Evolutionary conservation across 2,888 invertebrate species (phyloP), one percentile per base, ranked within the genome.

Genomic region (Microctonus aethiopoides): DNA sequence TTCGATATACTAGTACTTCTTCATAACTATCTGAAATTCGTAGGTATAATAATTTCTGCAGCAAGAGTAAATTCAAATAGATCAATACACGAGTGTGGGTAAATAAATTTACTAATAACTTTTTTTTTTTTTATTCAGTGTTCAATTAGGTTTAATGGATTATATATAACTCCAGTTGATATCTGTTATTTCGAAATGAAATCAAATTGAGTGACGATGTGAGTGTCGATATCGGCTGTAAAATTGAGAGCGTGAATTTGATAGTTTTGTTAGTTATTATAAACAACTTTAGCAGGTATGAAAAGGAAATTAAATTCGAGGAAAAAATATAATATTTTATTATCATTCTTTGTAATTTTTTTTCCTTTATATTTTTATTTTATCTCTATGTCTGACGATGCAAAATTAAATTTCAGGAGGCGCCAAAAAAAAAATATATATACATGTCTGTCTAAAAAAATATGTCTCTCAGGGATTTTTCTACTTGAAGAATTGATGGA

Each of bases 401-500:
- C 56, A 11, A 29, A 56, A 56, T 56, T 56, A 13, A 56, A 26
- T 56, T 56, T 26, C 24, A 56, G n/a, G n/a, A n/a, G n/a, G n/a
- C n/a, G n/a, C n/a, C n/a, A n/a, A n/a, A n/a, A n/a, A n/a, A n/a
- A n/a, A n/a, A n/a, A n/a, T n/a, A n/a, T n/a, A n/a, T n/a, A n/a
- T n/a, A n/a, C n/a, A n/a, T 9, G 26, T 10, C 13, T 39, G n/a
- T 13, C 13, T 0, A 2, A 4, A 5, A 13, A 39, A 39, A 39
- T n/a, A 39, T 39, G 13, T 11, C 36, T 39, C 13, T 39, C 1
- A 39, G 11, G 39, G 39, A n/a, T 13, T 39, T 39, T 39, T 39
- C 1, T 39, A 5, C 22, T 41, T 22, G 34, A 36, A 7, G 20
- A 32, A 7, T 29, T 60, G 11, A 36, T 41, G 10, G 39, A 34